Evolutionary conservation across 2,888 invertebrate species (phyloP), one percentile per base, ranked within the genome.

Genomic region (Mythimna pallens): DNA sequence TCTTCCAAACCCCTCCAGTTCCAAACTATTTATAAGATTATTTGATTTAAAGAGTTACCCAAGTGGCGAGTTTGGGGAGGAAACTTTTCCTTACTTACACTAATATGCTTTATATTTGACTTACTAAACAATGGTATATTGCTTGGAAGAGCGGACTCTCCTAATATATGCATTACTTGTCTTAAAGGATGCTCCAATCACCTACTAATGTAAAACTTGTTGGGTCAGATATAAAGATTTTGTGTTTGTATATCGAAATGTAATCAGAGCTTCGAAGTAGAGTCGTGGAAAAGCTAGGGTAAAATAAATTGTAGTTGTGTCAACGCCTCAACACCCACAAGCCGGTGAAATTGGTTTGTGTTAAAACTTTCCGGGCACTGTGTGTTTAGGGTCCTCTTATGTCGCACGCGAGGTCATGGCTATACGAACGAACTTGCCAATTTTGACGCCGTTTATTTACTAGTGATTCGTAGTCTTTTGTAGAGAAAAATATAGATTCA

Each of bases 291-390:
- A 61, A 72, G 7, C 17, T 59, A 47, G 36, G 52, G 63, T 30
- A 54, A 64, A 76, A 63, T 63, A 58, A 54, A 62, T 58, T 47
- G 63, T 73, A 63, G 63, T 34, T 74, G 22, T 74, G 80, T 74
- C 43, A 80, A 74, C 64, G 52, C 34, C 61, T 3, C 58, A 9
- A 36, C 58, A 40, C 25, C 61, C 4, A 50, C 22, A 12, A 67
- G 54, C 61, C 52, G 25, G 65, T 47, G 80, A 81, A 82, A 87
- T 87, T 86, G 82, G 80, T 76, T 80, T 77, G 75, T 75, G 77
- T 76, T 76, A 70, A 83, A 87, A 87, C 75, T 87, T 86, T 82
- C 70, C 79, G 66, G 75, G 71, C 57, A 34, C 58, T 89, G 69
- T 89, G 25, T 76, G 58, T 63, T 80, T 76, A 76, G 76, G 76